Base-by-base conservation (phyloP, 2,888 invertebrate species). In the Drosophila mimetica region DNA sequence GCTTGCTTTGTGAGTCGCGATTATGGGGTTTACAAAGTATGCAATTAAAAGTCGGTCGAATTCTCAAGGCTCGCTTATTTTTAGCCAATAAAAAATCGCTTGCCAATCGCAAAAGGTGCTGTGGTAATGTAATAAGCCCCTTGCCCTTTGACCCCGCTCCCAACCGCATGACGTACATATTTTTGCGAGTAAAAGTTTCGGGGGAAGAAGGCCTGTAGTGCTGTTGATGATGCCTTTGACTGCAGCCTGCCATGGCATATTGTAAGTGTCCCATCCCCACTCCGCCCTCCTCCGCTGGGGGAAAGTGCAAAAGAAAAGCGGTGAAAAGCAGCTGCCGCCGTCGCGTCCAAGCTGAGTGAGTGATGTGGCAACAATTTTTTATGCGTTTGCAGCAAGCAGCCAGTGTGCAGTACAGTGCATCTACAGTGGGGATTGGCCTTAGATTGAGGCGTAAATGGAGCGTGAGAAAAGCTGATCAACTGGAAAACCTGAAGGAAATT, bases 311-410 rank as follows among this genome's bases (percentile, higher is more conserved):
- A 69, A 50, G 69, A 52, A 70, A 69, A 53, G 32, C 46, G 42
- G 20, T 59, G 69, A 70, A 70, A 69, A 70, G 60, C 69, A 53
- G 69, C 44, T 70, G 69, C 67, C 52, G 46, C 28, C 60, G 44
- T 61, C 61, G 48, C 48, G 52, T 52, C 37, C 51, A 50, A 48
- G 37, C 70, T 61, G 71, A 70, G 75, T 80, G 81, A 80, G 78
- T 80, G 84, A 80, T 80, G 84, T 66, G 54, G 53, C 63, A 64
- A 76, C 81, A 78, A 70, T 81, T 75, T 84, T 70, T 75, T 75
- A 66, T 64, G 51, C 58, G 65, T 54, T 70, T 51, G 53, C 61
- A 37, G 61, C 42, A 18, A 65, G 14, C 51, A 47, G 47, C 32
- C 53, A 37, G n/a, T n/a, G n/a, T n/a, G n/a, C n/a, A n/a, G 13